Evolutionary conservation across 1,140 invertebrate genomes (phyloP).

Genomic region (Drosophila athabasca): DNA sequence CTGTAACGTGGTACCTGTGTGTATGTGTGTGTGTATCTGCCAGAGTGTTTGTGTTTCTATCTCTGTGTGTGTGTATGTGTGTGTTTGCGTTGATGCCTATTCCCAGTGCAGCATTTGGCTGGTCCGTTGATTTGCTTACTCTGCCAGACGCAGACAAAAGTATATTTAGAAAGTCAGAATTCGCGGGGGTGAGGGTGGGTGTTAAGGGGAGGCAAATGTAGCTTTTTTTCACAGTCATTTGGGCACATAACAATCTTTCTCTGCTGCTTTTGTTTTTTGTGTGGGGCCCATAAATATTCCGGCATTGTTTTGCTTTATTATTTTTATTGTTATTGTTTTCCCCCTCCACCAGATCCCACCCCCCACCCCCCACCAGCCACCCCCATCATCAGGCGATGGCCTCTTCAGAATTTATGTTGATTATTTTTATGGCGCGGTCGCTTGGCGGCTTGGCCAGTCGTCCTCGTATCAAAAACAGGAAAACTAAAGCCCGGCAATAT

Average conservation of each 20-base stretch:
- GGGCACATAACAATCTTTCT: constrained; percentile 60
- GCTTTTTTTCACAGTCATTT: constrained; percentile 73
- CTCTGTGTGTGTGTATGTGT: constrained; percentile 3
- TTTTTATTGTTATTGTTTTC: constrained; percentile 81
- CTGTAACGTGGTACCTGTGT: not conserved
- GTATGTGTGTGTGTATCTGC: constrained; percentile 2
- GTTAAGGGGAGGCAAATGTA: too few species aligned
- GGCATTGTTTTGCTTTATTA: constrained; percentile 81
- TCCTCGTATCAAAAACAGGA: constrained; percentile 58
- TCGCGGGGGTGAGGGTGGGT: too few species aligned
- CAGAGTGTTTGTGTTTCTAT: not conserved
- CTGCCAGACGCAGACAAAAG: constrained; percentile 67
- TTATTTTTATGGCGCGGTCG: constrained; percentile 81
- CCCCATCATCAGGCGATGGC: constrained; percentile 1
- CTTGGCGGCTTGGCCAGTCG: constrained; percentile 61
- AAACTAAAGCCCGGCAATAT: constrained; percentile 66
- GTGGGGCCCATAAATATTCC: constrained; percentile 66
- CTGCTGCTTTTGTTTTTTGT: not conserved
- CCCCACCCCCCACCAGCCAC: not conserved
- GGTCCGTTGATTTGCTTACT: constrained; percentile 74
- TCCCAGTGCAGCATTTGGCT: constrained; percentile 70
- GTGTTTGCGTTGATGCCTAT: constrained; percentile 47
- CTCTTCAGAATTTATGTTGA: constrained; percentile 77
- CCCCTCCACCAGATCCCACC: not conserved
- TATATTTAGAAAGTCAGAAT: constrained; percentile 52